These are phyloP conservation scores for Ophraella communa DNA, from an alignment of 2,888 invertebrate species.

Conservation along the genomic window DNA sequence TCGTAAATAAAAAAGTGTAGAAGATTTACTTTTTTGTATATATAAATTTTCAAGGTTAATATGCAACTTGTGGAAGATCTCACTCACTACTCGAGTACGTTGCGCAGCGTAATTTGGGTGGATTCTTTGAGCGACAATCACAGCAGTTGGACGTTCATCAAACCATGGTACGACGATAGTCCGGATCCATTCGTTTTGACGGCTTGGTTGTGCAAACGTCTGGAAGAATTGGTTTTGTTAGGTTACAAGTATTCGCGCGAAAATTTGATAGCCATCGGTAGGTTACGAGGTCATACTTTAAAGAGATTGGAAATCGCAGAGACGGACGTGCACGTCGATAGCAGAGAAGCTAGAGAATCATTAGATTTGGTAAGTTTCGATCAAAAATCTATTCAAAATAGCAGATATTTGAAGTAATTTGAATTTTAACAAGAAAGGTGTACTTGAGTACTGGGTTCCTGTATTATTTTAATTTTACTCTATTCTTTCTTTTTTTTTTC, in stretches of 20 bases:
- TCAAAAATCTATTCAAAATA: neutral
- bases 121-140: constrained; percentile 61
- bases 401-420: no score
- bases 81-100: constrained; percentile 63
- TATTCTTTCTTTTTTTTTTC: no score
- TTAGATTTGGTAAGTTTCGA: constrained; percentile 28
- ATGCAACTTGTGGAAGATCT: constrained; percentile 64
- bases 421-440: no score
- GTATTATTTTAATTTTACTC: no score
- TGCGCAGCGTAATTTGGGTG: constrained; percentile 68
- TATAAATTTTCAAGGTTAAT: constrained; percentile 60
- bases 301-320: constrained; percentile 66
- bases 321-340: constrained; percentile 57
- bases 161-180: constrained; percentile 46
- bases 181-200: constrained; percentile 71
- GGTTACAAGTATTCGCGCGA: constrained; percentile 68
- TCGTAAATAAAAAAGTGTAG: no score
- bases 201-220: constrained; percentile 69
- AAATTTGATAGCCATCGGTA: constrained; percentile 70
- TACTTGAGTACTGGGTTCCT: no score
- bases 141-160: constrained; percentile 45
- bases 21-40: neutral
- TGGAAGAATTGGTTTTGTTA: constrained; percentile 65
- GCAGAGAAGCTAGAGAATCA: constrained; percentile 19
- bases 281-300: constrained; percentile 65